Evolutionary conservation across 2,797 vertebrate species (phyloP).

Genomic region (Thripadectes ignobilis): DNA sequence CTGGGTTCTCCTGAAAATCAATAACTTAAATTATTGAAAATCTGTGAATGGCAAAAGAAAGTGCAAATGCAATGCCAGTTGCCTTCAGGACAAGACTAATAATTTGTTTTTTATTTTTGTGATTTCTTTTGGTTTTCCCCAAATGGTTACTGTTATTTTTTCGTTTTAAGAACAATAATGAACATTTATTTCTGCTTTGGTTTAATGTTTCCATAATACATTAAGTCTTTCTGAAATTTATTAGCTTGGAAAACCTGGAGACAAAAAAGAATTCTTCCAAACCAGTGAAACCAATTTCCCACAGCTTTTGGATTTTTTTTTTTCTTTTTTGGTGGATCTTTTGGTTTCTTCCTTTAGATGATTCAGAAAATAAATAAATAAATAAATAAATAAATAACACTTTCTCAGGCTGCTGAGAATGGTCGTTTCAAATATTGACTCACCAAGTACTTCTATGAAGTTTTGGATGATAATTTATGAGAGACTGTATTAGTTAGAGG

Average conservation of each 20-base stretch:
- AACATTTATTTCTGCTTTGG: neutral
- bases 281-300: neutral
- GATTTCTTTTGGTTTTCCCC: accelerated
- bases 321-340: neutral
- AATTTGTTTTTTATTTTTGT: neutral
- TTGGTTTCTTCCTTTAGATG: neutral
- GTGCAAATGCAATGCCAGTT: neutral
- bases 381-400: neutral
- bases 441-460: neutral
- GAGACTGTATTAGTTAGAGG: neutral
- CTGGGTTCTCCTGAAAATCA: neutral
- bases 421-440: neutral
- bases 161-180: neutral
- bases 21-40: neutral
- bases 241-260: neutral
- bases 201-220: neutral
- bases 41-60: neutral
- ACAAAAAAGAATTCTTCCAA: neutral
- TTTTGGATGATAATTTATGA: neutral
- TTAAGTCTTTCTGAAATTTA: neutral
- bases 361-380: neutral
- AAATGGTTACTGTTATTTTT: neutral
- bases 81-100: neutral
- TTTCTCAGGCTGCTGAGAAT: neutral
- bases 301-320: neutral